These are phyloP conservation scores for Trachelus tabidus DNA, from an alignment of 2,888 invertebrate species.

Conservation along the genomic window DNA sequence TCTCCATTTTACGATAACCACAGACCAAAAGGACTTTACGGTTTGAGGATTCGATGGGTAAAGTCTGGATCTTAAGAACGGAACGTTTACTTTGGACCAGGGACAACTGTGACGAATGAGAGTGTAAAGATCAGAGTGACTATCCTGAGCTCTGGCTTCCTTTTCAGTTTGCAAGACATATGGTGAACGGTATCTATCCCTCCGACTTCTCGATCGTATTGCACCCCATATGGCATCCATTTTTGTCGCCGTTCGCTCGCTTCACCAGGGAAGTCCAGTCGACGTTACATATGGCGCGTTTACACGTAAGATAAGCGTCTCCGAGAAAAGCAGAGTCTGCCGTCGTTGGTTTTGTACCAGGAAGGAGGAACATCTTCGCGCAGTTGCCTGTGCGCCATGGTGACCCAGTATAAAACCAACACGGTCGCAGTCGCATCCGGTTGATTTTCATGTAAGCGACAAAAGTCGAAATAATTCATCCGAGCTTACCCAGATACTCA, in stretches of 20 bases:
- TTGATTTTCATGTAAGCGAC: background rate
- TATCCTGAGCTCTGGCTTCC: conserved; percentile 18
- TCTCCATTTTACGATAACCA: background rate
- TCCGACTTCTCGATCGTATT: conserved; percentile 44
- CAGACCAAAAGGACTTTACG: background rate
- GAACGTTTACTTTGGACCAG: background rate
- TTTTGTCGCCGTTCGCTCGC: background rate
- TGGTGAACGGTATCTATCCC: conserved; percentile 35
- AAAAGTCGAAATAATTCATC: background rate
- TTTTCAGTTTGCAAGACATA: conserved; percentile 35
- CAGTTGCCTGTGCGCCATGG: background rate
- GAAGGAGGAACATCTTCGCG: background rate
- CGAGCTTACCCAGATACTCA: conserved; percentile 39
- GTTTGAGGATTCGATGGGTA: background rate
- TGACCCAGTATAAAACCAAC: background rate
- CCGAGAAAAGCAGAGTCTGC: background rate
- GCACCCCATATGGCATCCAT: conserved; percentile 54
- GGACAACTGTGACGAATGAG: background rate
- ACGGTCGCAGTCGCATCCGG: background rate
- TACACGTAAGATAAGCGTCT: background rate
- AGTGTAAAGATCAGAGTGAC: background rate
- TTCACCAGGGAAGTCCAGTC: conserved; percentile 14
- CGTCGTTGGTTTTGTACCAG: background rate
- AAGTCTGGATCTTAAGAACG: background rate
- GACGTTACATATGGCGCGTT: conserved; percentile 46